Percentiles rank a stretch among this genome's conserved stretches.
Conservation (phyloP, 1,140 invertebrate genomes). For the Euura lappo region DNA sequence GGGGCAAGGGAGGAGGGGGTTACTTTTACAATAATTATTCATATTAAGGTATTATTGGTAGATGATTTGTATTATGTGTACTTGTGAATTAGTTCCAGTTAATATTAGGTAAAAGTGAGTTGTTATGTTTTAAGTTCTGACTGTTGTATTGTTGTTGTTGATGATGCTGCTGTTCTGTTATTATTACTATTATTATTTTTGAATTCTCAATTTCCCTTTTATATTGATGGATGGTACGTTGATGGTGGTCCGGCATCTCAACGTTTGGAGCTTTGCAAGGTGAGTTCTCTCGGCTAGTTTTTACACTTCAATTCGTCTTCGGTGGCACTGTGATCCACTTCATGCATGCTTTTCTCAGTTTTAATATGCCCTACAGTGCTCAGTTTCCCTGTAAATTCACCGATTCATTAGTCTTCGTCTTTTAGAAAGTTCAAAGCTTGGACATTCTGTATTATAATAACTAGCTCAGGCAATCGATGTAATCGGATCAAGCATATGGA, state of each 20-base stretch:
- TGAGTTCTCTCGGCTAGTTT: slow-evolving; percentile 29
- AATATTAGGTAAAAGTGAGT: slow-evolving; percentile 56
- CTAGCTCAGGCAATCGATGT: too few relatives aligned
- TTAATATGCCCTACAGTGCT: slow-evolving; percentile 54
- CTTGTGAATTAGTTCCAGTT: slow-evolving; percentile 56
- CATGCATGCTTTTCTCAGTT: slow-evolving; percentile 54
- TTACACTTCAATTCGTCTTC: slow-evolving; percentile 43
- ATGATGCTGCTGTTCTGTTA: too few relatives aligned
- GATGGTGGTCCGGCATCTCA: slow-evolving; percentile 47
- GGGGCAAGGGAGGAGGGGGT: slow-evolving; percentile 30
- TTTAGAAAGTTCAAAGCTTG: too few relatives aligned
- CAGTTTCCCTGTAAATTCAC: slow-evolving; percentile 47
- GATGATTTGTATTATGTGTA: slow-evolving; percentile 57
- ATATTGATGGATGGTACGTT: slow-evolving; percentile 51
- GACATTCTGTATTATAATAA: too few relatives aligned
- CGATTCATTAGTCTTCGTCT: too few relatives aligned
- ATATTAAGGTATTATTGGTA: slow-evolving; percentile 58
- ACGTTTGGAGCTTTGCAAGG: slow-evolving; percentile 44
- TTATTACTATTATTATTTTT: too few relatives aligned
- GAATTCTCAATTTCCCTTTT: slow-evolving; percentile 33
- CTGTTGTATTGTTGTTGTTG: too few relatives aligned
- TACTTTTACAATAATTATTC: slow-evolving; percentile 58
- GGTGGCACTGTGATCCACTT: slow-evolving; percentile 55
- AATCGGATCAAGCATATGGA: too few relatives aligned
- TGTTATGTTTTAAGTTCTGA: slow-evolving; percentile 41